Conservation (phyloP, 2,113 vertebrate genomes). For the Scolopax mira region DNA sequence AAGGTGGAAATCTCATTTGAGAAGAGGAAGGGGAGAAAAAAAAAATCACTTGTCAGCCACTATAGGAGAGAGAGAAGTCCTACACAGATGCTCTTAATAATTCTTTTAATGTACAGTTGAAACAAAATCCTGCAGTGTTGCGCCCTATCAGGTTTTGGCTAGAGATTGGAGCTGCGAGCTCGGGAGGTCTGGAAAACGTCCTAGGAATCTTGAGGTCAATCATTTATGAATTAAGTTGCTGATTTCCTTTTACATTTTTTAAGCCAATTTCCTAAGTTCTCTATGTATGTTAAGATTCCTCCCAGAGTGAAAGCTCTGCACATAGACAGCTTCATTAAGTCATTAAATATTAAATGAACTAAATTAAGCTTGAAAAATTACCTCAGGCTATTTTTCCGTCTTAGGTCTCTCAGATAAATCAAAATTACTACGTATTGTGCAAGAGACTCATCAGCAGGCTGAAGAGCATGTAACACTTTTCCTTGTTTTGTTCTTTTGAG, state of each 20-base stretch:
- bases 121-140: not conserved
- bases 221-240: constrained; percentile 63
- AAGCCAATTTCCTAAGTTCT: constrained; percentile 59
- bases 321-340: constrained; percentile 65
- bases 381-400: constrained; percentile 68
- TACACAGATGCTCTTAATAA: constrained; percentile 16
- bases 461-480: not conserved
- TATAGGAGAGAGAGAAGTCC: not conserved
- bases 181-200: constrained; percentile 53
- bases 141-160: not conserved
- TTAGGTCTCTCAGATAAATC: constrained; percentile 66
- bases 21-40: not conserved
- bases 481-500: not conserved
- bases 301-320: constrained; percentile 60
- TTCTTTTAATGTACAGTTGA: constrained; percentile 15
- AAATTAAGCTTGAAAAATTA: constrained; percentile 77
- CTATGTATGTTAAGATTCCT: constrained; percentile 48
- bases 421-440: constrained; percentile 49
- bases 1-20: not conserved
- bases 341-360: constrained; percentile 77
- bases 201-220: constrained; percentile 45
- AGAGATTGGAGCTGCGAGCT: constrained; percentile 7
- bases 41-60: not conserved
- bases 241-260: constrained; percentile 61
- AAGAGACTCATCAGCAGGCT: constrained; percentile 42